A percentile compares a stretch with the other conserved stretches of the same genome.
These are phyloP conservation scores for Margarornis squamiger DNA, from an alignment of 2,797 vertebrate genomes.

Conservation along the genomic window DNA sequence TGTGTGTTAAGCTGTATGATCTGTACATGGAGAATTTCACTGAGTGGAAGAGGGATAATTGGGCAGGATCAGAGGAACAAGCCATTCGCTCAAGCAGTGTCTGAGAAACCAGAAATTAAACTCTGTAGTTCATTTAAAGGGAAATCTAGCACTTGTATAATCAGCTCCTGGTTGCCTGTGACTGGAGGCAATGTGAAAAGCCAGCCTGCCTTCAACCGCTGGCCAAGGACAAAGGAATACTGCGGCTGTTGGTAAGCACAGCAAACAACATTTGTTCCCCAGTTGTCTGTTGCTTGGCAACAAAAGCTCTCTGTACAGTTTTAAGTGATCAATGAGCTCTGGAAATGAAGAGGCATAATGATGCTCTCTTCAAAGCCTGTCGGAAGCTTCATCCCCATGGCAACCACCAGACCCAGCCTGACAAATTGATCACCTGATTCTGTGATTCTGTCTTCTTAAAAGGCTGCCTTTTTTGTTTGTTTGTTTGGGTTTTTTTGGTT, in stretches of 20 bases:
- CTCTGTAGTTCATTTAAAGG: conserved; percentile 27
- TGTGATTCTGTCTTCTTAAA: conserved; percentile 32
- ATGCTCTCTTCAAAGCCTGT: conserved; percentile 58
- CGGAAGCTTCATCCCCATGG: conserved; percentile 69
- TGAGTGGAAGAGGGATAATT: background rate
- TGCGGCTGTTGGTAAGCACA: conserved; percentile 24
- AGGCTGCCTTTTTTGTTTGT: background rate
- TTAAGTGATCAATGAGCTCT: conserved; percentile 66
- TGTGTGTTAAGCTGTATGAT: background rate
- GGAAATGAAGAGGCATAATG: conserved; percentile 63
- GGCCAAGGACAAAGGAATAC: conserved; percentile 57
- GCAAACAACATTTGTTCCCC: conserved; percentile 66
- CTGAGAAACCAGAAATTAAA: conserved; percentile 49
- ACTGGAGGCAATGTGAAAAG: background rate
- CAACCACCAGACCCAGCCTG: conserved; percentile 62
- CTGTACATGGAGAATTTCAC: background rate
- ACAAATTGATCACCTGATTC: conserved; percentile 55
- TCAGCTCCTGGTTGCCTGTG: background rate
- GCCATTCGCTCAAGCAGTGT: background rate
- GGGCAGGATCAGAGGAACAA: background rate
- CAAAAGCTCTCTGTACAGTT: conserved; percentile 61
- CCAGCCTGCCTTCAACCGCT: background rate
- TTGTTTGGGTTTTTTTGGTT: background rate
- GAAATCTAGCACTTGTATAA: background rate
- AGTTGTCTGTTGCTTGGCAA: conserved; percentile 60